phyloP scores from a whole-genome alignment of 2,888 invertebrate species.

The Dendrolimus pini region DNA sequence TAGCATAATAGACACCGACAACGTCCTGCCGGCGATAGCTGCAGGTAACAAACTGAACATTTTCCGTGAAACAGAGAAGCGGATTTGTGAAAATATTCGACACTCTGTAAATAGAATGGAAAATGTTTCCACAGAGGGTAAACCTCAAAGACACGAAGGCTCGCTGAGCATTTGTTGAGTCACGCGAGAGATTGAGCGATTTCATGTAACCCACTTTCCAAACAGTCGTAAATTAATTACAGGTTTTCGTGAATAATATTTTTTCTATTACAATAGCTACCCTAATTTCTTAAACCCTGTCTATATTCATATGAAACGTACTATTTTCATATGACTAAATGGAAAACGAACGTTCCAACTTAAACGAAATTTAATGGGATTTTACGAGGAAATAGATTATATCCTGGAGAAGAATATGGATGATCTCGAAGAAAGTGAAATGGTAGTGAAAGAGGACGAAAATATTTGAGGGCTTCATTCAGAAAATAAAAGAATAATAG shows the following conservation, averaged over 20 bases:
- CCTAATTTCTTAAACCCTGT: too few relatives aligned
- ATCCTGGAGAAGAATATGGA: too few relatives aligned
- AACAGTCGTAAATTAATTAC: not conserved
- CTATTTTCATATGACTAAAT: too few relatives aligned
- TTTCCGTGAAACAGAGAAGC: conserved; percentile 26
- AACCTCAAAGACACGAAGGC: conserved; percentile 36
- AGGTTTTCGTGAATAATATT: not conserved
- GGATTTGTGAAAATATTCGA: conserved; percentile 40
- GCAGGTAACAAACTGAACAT: conserved; percentile 38
- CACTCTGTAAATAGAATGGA: conserved; percentile 33
- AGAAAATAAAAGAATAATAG: too few relatives aligned
- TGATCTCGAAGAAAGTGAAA: too few relatives aligned
- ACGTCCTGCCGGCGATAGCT: conserved; percentile 39
- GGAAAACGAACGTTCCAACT: too few relatives aligned
- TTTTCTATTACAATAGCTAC: conserved; percentile 1
- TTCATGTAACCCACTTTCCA: conserved; percentile 9
- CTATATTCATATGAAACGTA: too few relatives aligned
- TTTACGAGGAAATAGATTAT: too few relatives aligned
- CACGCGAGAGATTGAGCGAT: conserved; percentile 55
- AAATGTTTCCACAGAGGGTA: conserved; percentile 24
- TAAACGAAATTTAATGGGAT: too few relatives aligned
- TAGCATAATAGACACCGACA: conserved; percentile 62
- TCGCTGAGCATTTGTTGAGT: conserved; percentile 34
- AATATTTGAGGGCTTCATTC: too few relatives aligned
- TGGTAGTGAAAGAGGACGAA: too few relatives aligned